A percentile compares a stretch with the other conserved stretches of the same genome.
Evolutionary conservation across 2,888 invertebrate species (phyloP).

Genomic region (Nezara viridula): DNA sequence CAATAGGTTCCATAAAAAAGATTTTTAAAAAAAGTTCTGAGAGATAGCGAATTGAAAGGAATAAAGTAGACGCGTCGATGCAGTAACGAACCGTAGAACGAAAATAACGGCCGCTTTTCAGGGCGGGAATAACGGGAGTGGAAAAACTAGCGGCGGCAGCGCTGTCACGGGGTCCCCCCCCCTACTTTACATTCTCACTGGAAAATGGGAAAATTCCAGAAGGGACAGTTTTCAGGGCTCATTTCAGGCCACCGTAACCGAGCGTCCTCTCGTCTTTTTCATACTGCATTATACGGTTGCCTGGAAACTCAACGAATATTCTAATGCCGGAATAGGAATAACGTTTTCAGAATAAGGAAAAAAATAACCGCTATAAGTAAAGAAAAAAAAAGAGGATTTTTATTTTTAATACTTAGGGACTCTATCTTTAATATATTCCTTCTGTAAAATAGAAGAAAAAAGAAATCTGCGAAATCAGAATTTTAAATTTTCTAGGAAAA

Average conservation of each 20-base stretch:
- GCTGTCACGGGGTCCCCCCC: not conserved
- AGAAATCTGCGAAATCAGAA: not conserved
- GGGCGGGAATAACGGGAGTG: not conserved
- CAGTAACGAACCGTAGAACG: constrained; percentile 34
- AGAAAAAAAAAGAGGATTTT: not conserved
- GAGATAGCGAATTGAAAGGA: constrained; percentile 39
- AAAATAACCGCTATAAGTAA: not conserved
- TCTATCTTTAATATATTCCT: not conserved
- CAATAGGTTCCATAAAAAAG: constrained; percentile 6
- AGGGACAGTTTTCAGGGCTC: constrained; percentile 21
- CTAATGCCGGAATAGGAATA: not conserved
- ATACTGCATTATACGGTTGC: not conserved
- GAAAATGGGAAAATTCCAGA: constrained; percentile 19
- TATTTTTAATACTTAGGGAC: not conserved
- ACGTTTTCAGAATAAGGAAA: not conserved
- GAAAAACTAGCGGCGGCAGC: constrained; percentile 22
- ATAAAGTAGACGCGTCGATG: not conserved
- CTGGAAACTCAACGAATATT: constrained; percentile 8
- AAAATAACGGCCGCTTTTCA: constrained; percentile 42
- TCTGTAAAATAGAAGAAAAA: not conserved
- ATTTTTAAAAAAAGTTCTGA: not conserved
- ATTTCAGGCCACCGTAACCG: constrained; percentile 39
- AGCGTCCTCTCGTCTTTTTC: not conserved
- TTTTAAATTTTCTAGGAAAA: constrained; percentile 8
- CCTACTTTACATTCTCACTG: constrained; percentile 23